These are phyloP conservation scores for Geotria australis DNA, from an alignment of 2,797 vertebrate species.

Conservation along the genomic window DNA sequence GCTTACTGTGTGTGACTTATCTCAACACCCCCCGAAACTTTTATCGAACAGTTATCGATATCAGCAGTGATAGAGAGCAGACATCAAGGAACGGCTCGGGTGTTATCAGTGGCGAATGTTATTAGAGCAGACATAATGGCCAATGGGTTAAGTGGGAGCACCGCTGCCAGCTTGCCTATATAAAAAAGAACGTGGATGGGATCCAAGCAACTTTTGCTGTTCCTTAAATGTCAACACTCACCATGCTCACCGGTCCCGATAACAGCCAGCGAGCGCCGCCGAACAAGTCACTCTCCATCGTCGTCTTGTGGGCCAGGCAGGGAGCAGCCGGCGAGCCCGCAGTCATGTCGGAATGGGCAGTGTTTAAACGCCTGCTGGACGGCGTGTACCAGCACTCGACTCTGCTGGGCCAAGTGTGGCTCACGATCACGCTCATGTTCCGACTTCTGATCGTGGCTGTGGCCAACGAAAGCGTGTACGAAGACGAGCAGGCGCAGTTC, in stretches of 20 bases:
- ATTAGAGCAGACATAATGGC: no score
- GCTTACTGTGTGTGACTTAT: no score
- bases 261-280: slow-evolving; percentile 9
- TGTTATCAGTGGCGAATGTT: no score
- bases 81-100: no score
- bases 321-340: slow-evolving; percentile 4
- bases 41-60: no score
- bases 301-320: slow-evolving; percentile 16
- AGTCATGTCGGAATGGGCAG: slow-evolving; percentile 16
- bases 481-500: neutral
- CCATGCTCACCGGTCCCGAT: slow-evolving; percentile 5
- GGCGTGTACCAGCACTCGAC: neutral
- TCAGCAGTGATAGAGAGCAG: no score
- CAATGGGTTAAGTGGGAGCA: no score
- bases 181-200: no score
- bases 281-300: slow-evolving; percentile 17
- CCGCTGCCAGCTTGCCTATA: no score
- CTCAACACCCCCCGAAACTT: no score
- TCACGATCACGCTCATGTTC: neutral
- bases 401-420: neutral
- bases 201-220: no score
- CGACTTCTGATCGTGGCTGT: neutral
- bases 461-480: neutral
- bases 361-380: neutral
- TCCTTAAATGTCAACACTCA: no score